These are phyloP conservation scores for Ormia ochracea DNA, from an alignment of 2,888 invertebrate species.

Conservation along the genomic window DNA sequence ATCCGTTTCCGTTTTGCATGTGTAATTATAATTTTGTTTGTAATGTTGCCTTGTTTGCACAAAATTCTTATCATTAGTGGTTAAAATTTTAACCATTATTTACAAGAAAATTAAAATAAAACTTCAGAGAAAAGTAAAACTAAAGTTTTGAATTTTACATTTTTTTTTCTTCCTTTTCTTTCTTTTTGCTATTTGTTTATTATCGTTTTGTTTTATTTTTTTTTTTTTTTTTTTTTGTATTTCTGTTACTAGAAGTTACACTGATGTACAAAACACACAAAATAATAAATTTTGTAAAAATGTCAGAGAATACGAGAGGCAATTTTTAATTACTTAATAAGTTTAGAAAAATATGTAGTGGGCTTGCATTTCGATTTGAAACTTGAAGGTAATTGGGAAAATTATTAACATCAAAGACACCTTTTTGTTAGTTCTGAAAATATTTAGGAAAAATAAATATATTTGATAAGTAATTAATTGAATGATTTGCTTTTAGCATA, in stretches of 20 bases:
- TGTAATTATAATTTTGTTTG: constrained; percentile 10
- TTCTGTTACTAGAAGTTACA: constrained; percentile 31
- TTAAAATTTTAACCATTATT: constrained; percentile 43
- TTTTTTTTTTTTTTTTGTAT: no score
- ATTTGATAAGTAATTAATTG: no score
- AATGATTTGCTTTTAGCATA: neutral
- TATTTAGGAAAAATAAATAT: no score
- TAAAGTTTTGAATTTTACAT: constrained; percentile 18
- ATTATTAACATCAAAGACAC: neutral
- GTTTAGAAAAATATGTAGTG: no score
- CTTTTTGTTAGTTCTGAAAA: no score
- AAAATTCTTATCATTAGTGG: constrained; percentile 47
- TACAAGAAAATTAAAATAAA: constrained; percentile 41
- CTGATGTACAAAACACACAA: constrained; percentile 14
- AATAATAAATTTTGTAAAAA: constrained; percentile 21
- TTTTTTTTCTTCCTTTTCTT: neutral
- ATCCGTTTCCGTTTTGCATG: constrained; percentile 50
- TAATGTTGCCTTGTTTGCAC: neutral
- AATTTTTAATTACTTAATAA: neutral
- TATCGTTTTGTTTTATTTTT: no score
- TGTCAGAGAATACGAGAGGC: neutral
- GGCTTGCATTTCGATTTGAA: no score
- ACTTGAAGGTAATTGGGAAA: no score
- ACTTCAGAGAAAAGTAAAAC: neutral
- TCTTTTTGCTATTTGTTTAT: constrained; percentile 1